Conservation (phyloP, 2,797 vertebrate species). For the Zalophus californianus region DNA sequence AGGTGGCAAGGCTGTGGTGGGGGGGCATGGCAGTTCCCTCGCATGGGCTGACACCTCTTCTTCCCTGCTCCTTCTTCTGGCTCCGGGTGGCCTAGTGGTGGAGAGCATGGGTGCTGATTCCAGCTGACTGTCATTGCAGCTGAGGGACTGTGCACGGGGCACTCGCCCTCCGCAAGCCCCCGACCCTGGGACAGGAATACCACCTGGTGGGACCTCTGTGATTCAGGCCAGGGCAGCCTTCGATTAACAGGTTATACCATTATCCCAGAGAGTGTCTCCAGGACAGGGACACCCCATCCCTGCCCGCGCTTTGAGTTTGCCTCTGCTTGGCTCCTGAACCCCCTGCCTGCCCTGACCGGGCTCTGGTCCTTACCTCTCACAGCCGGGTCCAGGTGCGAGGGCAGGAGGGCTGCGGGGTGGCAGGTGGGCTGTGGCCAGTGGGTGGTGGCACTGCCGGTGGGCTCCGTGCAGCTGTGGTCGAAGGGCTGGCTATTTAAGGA, state of each 20-base stretch:
- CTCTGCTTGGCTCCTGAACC: not conserved
- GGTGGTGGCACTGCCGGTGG: not conserved
- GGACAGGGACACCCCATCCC: not conserved
- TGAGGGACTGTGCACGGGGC: not conserved
- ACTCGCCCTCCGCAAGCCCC: no score
- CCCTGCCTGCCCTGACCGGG: rapidly evolving
- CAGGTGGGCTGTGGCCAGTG: conserved; percentile 10
- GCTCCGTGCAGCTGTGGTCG: conserved; percentile 43
- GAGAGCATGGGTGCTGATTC: not conserved
- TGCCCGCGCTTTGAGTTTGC: not conserved
- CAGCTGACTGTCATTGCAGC: not conserved
- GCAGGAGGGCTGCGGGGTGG: not conserved
- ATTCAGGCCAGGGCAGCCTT: not conserved
- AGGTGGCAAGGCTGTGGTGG: not conserved
- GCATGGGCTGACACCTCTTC: not conserved
- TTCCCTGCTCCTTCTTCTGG: not conserved
- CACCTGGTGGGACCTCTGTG: rapidly evolving
- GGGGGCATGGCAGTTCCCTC: not conserved
- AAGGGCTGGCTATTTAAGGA: conserved; percentile 85
- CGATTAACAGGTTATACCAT: rapidly evolving
- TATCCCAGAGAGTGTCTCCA: not conserved
- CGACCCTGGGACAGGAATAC: rapidly evolving
- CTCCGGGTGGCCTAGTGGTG: no score
- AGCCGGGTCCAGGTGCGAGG: conserved; percentile 25
- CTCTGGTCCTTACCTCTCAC: conserved; percentile 85